Evolutionary conservation across 2,113 vertebrate species (phyloP).

Genomic region (Tichodroma muraria): DNA sequence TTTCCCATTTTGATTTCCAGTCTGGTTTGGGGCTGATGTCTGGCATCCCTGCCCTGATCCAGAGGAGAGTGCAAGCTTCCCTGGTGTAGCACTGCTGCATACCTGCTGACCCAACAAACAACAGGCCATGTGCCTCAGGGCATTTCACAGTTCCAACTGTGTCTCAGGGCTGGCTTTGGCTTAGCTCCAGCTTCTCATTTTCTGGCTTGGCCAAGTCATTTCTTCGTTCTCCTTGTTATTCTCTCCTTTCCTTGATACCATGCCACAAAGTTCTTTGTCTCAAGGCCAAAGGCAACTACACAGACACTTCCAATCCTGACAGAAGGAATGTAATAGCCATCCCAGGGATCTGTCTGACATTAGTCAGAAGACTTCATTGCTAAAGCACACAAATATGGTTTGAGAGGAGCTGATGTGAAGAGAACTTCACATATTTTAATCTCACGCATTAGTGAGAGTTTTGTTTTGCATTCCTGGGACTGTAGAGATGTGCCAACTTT

Average conservation of each 20-base stretch:
- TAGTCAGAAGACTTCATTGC: neutral
- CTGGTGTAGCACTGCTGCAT: neutral
- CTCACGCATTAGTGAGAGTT: neutral
- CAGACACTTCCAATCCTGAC: neutral
- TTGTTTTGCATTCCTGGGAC: neutral
- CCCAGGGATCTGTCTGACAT: neutral
- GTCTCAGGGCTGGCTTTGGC: neutral
- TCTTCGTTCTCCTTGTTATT: slow-evolving; percentile 21
- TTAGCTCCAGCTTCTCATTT: neutral
- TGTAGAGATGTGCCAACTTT: neutral
- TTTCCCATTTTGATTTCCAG: neutral
- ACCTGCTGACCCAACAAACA: neutral
- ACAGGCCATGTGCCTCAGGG: neutral
- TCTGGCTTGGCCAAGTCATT: neutral
- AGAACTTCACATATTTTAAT: neutral
- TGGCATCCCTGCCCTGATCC: neutral
- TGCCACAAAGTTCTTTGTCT: slow-evolving; percentile 33
- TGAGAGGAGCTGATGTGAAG: neutral
- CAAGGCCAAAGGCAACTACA: slow-evolving; percentile 53
- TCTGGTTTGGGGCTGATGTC: neutral
- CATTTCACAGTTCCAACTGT: neutral
- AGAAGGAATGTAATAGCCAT: neutral
- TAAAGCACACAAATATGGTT: neutral
- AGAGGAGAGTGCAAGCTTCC: neutral
- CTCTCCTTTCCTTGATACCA: neutral